phyloP scores from a whole-genome alignment of 1,140 invertebrate species.

The Charaxes varanes region DNA sequence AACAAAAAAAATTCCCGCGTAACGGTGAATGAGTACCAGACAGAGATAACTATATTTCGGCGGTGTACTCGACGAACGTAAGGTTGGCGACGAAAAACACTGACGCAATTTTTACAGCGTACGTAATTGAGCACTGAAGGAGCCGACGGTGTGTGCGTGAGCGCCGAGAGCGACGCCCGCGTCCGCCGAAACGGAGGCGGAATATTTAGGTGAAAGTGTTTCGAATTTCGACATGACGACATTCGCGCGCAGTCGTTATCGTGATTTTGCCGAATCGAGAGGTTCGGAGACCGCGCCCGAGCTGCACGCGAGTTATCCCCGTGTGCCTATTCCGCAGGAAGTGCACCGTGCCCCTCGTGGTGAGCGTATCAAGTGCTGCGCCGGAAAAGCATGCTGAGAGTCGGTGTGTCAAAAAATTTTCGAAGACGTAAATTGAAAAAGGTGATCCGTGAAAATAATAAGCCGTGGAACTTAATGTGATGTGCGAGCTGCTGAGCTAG shows the following conservation, averaged over 20 bases:
- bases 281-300: constrained; percentile 53
- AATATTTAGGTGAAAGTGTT: constrained; percentile 74
- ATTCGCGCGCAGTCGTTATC: constrained; percentile 73
- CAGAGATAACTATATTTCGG: constrained; percentile 71
- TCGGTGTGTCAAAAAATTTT: constrained; percentile 59
- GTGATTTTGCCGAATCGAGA: constrained; percentile 72
- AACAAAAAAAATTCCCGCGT: constrained; percentile 56
- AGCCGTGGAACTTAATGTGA: constrained; percentile 56
- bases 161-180: constrained; percentile 70
- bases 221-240: constrained; percentile 73
- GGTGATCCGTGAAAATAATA: constrained; percentile 53
- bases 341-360: constrained; percentile 46
- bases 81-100: constrained; percentile 69
- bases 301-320: constrained; percentile 33
- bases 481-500: constrained; percentile 49
- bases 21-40: constrained; percentile 61
- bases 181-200: constrained; percentile 69
- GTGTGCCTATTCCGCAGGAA: constrained; percentile 54
- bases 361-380: constrained; percentile 49
- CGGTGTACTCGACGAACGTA: constrained; percentile 48
- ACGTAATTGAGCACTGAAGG: constrained; percentile 64
- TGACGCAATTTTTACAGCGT: constrained; percentile 72
- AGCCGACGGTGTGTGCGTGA: constrained; percentile 61
- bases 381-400: constrained; percentile 62
- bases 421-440: constrained; percentile 67